Base-by-base conservation (phyloP, 2,888 invertebrate genomes). In the Athripsodes cinereus region DNA sequence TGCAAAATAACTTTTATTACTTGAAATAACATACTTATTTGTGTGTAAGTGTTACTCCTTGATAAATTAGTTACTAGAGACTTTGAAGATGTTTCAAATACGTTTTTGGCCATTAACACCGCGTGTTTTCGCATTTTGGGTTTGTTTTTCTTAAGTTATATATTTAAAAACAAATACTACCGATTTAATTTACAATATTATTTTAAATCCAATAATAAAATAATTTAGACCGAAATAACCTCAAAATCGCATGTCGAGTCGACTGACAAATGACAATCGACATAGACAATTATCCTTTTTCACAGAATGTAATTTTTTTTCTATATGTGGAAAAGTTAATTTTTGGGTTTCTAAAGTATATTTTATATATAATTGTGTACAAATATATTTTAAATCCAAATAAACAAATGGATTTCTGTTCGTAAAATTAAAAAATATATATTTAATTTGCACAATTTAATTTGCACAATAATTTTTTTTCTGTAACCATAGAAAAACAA, bases 101-200 rank as follows among this genome's bases (percentile, higher is more conserved):
- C 8, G 46, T 53, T 60, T 53, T 26, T 53, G 2, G 56, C 19
- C n/a, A 59, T 22, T n/a, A 51, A 51, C 22, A 16, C 31, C 16
- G 57, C 44, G 47, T 53, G 56, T 47, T 53, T 48, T 35, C 50
- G 53, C 60, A 60, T 60, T 22, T 40, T 40, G 5, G 10, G 5
- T n/a, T 31, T 8, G 11, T 11, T 31, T 31, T 31, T 31, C 11
- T 8, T 31, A 31, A 31, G 11, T 11, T 31, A 8, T 31, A 6
- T 8, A 31, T 31, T 6, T 31, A n/a, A n/a, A n/a, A n/a, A n/a
- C n/a, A n/a, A n/a, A n/a, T n/a, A n/a, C n/a, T n/a, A n/a, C n/a
- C n/a, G n/a, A n/a, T n/a, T n/a, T n/a, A n/a, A n/a, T n/a, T n/a
- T n/a, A n/a, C n/a, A n/a, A n/a, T n/a, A n/a, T n/a, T n/a, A n/a